phyloP scores from a whole-genome alignment of 1,140 invertebrate species.

The Danaus plexippus region DNA sequence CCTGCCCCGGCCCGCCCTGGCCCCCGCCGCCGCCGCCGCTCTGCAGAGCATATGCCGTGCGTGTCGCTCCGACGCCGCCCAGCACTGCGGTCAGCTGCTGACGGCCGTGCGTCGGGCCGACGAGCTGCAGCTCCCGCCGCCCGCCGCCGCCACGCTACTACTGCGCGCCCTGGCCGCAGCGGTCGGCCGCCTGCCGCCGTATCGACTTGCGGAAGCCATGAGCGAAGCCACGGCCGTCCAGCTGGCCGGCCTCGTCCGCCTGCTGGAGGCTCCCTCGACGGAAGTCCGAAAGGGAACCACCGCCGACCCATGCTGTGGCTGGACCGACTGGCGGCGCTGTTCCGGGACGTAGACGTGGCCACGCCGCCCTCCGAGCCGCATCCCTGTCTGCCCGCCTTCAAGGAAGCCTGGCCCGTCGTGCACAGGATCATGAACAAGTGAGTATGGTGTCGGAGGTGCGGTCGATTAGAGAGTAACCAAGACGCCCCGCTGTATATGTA shows the following conservation, averaged over 20 bases:
- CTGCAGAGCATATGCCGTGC: constrained; percentile 77
- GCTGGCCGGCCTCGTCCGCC: constrained; percentile 76
- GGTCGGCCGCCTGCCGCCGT: constrained; percentile 74
- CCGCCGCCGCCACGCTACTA: constrained; percentile 86
- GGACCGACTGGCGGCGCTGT: constrained; percentile 91
- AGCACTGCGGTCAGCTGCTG: constrained; percentile 84
- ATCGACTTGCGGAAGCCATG: constrained; percentile 78
- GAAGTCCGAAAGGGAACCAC: constrained; percentile 48
- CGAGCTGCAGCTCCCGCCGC: constrained; percentile 83
- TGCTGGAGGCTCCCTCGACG: constrained; percentile 67
- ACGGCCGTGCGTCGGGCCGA: constrained; percentile 86
- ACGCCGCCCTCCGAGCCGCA: constrained; percentile 73
- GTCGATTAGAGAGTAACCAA: too few species aligned
- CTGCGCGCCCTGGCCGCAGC: constrained; percentile 84
- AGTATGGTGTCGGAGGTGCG: background rate
- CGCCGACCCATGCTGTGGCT: constrained; percentile 93
- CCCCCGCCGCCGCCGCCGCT: constrained; percentile 83
- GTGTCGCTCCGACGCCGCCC: constrained; percentile 85
- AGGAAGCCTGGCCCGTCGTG: constrained; percentile 90
- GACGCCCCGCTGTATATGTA: too few species aligned
- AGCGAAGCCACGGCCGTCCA: constrained; percentile 86
- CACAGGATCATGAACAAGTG: constrained; percentile 80
- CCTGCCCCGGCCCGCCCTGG: constrained; percentile 80
- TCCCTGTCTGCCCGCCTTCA: constrained; percentile 86
- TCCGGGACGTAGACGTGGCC: constrained; percentile 79